Percentiles rank a stretch among this genome's conserved stretches.
Evolutionary conservation across 1,140 invertebrate species (phyloP).

Genomic region (Zaprionus vittiger): DNA sequence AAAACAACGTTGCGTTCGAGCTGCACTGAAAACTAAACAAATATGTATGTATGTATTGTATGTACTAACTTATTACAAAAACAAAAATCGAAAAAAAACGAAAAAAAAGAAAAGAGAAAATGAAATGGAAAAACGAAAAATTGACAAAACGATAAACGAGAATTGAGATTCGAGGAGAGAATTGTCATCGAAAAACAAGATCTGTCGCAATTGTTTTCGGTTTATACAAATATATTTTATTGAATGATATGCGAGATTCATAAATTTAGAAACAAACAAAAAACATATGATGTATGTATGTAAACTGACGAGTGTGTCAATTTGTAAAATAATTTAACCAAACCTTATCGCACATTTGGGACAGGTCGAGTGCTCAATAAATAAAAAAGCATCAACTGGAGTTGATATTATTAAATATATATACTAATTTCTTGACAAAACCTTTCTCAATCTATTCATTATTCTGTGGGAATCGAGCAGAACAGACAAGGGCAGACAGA

Average conservation of each 20-base stretch:
- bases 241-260: slow-evolving; percentile 19
- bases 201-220: slow-evolving; percentile 35
- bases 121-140: neutral
- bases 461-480: neutral
- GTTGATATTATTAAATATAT: slow-evolving; percentile 50
- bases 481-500: neutral
- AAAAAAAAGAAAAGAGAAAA: neutral
- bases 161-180: slow-evolving; percentile 7
- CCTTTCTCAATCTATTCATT: slow-evolving; percentile 10
- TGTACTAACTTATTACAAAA: slow-evolving; percentile 29
- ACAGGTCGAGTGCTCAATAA: slow-evolving; percentile 53
- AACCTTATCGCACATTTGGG: slow-evolving; percentile 52
- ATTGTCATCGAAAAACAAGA: slow-evolving; percentile 37
- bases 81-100: slow-evolving; percentile 5
- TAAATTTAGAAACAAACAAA: slow-evolving; percentile 30
- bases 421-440: slow-evolving; percentile 39
- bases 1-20: slow-evolving; percentile 39
- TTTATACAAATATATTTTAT: slow-evolving; percentile 29
- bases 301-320: slow-evolving; percentile 55
- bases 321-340: slow-evolving; percentile 51
- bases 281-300: slow-evolving; percentile 51
- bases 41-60: slow-evolving; percentile 36
- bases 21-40: slow-evolving; percentile 43
- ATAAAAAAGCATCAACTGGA: slow-evolving; percentile 47
- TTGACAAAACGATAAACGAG: neutral